Base-by-base conservation (phyloP, 2,888 invertebrate genomes). In the Phyllotreta striolata region DNA sequence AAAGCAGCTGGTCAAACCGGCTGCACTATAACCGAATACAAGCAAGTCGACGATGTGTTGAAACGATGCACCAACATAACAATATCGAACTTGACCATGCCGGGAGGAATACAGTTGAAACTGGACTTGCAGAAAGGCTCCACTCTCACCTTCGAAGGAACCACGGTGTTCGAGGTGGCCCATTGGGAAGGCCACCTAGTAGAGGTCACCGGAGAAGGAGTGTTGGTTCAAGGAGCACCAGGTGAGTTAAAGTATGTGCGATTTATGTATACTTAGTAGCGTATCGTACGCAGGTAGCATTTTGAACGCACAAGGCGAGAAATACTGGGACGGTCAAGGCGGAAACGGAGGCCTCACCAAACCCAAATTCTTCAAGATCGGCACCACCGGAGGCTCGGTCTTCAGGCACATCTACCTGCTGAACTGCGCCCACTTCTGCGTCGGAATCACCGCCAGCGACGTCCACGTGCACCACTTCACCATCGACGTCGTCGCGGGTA, bases 291-390 rank as follows among this genome's bases (percentile, higher is more conserved):
- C 5, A 58, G 58, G 58, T 6, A 49, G 49, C 24, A 49, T 58
- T 49, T 58, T 58, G 41, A 49, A 58, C n/a, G 58, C 49, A 1
- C 55, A 62, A 67, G 70, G 70, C 52, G 66, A 66, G 13, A 49
- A 63, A 61, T 70, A 64, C 35, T 70, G 70, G 70, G 69, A 70
- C 10, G 68, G 69, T n/a, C 57, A 62, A 46, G 62, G 62, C n/a
- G 70, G 69, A n/a, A 47, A 44, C 40, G 60, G 51, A 24, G 67
- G 70, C 3, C 54, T 55, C 1, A 62, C 40, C 2, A 70, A 70
- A 61, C 70, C 69, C 3, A 70, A 67, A 63, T 67, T 70, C 62
- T 52, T 70, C 24, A 52, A 37, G 24, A 64, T 70, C 6, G 54
- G 56, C 12, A 66, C 69, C 4, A 66, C 57, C 3, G 65, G 66